Conservation (phyloP, 2,888 invertebrate genomes). For the Sesia apiformis region DNA sequence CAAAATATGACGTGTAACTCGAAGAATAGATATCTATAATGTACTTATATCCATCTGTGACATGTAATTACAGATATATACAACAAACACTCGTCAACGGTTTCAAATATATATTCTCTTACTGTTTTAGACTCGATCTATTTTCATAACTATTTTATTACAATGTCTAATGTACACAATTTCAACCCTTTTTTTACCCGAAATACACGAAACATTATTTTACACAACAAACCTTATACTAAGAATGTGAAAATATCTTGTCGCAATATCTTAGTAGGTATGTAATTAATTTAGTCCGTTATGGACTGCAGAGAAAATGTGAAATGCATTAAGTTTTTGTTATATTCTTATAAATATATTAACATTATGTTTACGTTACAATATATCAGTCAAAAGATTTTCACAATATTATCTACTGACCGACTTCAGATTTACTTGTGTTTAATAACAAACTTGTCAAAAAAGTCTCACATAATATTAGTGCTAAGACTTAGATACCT, state of each 20-base stretch:
- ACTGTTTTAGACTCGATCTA: slow-evolving; percentile 56
- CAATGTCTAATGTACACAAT: slow-evolving; percentile 65
- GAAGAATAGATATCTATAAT: slow-evolving; percentile 46
- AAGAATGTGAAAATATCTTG: slow-evolving; percentile 71
- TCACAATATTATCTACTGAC: slow-evolving; percentile 49
- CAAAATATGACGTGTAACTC: slow-evolving; percentile 50
- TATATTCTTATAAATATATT: slow-evolving; percentile 68
- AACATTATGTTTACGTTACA: slow-evolving; percentile 61
- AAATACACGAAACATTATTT: slow-evolving; percentile 62
- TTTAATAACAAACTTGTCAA: too few relatives aligned
- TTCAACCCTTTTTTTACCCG: slow-evolving; percentile 59
- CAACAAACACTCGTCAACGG: slow-evolving; percentile 67
- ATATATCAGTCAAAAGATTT: slow-evolving; percentile 72
- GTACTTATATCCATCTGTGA: slow-evolving; percentile 54
- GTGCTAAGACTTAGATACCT: too few relatives aligned
- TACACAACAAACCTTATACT: slow-evolving; percentile 71
- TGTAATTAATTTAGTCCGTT: slow-evolving; percentile 53
- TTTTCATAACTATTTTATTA: slow-evolving; percentile 60
- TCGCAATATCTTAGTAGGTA: slow-evolving; percentile 55
- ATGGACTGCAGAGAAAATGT: slow-evolving; percentile 72
- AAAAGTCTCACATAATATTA: too few relatives aligned
- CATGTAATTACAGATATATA: slow-evolving; percentile 47
- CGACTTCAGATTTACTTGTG: slow-evolving; percentile 9
- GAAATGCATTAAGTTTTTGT: slow-evolving; percentile 72
- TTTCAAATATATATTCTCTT: slow-evolving; percentile 69